Conservation (phyloP, 2,797 vertebrate genomes). For the Cyclura pinguis region DNA sequence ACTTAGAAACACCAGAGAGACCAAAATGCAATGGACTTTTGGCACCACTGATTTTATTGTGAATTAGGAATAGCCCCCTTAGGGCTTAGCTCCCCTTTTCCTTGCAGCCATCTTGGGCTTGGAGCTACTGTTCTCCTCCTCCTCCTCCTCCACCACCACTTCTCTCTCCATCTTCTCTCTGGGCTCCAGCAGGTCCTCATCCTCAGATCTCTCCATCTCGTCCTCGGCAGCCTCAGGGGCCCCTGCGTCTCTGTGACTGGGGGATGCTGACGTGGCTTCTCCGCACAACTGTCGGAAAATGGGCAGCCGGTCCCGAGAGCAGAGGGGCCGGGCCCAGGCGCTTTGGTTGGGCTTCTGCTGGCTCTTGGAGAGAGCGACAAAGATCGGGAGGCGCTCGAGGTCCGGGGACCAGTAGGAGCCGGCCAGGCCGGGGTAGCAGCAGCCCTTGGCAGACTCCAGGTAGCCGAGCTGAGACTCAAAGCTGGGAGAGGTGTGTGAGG, state of each 20-base stretch:
- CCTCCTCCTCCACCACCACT: not conserved
- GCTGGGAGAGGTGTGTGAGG: fast-evolving
- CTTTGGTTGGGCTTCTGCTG: not conserved
- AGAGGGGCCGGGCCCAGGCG: not conserved
- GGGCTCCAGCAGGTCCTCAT: fast-evolving
- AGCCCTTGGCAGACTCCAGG: not conserved
- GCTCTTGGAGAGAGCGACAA: not conserved
- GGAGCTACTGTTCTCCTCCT: not conserved
- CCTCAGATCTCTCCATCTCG: not conserved
- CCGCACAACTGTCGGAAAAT: slow-evolving; percentile 66
- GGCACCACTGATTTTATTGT: slow-evolving; percentile 25
- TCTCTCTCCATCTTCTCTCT: not conserved
- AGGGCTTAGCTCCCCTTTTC: slow-evolving; percentile 13
- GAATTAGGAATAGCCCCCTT: slow-evolving; percentile 43
- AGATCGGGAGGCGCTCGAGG: not conserved
- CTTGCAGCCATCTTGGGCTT: not conserved
- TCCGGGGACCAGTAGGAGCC: fast-evolving
- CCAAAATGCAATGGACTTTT: too few relatives aligned
- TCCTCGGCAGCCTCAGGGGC: not conserved
- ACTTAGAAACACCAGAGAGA: not conserved
- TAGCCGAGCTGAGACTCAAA: fast-evolving
- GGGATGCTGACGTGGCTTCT: fast-evolving
- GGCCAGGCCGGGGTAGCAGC: not conserved
- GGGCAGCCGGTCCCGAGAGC: slow-evolving; percentile 43
- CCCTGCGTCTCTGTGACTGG: fast-evolving